Conservation (phyloP, 1,140 invertebrate species). For the Globodera rostochiensis region DNA sequence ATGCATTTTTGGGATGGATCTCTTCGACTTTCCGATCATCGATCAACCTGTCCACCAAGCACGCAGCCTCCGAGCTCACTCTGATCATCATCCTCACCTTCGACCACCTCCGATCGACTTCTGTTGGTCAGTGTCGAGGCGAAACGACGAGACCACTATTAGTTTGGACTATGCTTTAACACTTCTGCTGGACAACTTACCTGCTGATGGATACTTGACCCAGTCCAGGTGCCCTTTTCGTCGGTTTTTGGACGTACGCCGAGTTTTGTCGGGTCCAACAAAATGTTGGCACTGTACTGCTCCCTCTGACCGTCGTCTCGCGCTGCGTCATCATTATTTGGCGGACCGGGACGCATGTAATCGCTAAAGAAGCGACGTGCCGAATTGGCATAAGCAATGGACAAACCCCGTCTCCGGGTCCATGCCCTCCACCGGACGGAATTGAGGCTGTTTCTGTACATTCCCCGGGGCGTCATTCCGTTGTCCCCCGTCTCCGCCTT, state of each 20-base stretch:
- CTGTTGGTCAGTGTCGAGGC: slow-evolving; percentile 22
- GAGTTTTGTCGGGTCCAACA: not conserved
- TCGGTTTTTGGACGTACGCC: not conserved
- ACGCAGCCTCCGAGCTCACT: slow-evolving; percentile 39
- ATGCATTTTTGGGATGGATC: not conserved
- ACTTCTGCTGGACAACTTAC: not conserved
- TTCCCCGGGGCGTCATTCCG: no score
- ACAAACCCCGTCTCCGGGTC: slow-evolving; percentile 29
- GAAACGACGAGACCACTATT: slow-evolving; percentile 13
- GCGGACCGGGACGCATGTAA: not conserved
- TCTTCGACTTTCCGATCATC: not conserved
- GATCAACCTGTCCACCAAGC: slow-evolving; percentile 43
- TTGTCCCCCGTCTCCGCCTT: not conserved
- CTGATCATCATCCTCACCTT: slow-evolving; percentile 29
- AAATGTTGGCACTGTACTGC: slow-evolving; percentile 4
- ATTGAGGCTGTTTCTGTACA: not conserved
- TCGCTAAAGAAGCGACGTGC: not conserved
- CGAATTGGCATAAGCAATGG: not conserved
- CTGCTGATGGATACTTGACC: not conserved
- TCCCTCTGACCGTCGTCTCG: not conserved
- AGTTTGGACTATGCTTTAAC: not conserved
- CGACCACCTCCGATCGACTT: not conserved
- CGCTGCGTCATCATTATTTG: not conserved
- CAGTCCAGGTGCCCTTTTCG: slow-evolving; percentile 4
- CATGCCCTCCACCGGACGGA: slow-evolving; percentile 26